These are phyloP conservation scores for Dicranocentrus wangi DNA, from an alignment of 2,888 invertebrate genomes.

Conservation along the genomic window DNA sequence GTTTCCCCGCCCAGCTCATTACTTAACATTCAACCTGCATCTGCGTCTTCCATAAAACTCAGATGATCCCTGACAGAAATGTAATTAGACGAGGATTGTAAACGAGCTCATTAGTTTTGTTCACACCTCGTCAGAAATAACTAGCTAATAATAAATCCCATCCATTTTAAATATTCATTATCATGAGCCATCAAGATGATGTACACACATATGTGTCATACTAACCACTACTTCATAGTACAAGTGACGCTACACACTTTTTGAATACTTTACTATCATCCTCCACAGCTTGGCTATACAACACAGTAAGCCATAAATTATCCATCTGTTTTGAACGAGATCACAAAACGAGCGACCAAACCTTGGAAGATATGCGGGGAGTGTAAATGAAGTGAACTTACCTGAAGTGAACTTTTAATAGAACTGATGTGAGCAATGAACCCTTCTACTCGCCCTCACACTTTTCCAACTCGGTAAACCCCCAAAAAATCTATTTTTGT, in stretches of 20 bases:
- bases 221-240: too few relatives aligned
- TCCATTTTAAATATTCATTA: slow-evolving; percentile 43
- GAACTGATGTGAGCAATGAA: slow-evolving; percentile 1
- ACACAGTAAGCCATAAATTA: slow-evolving; percentile 42
- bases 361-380: background rate
- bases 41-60: background rate
- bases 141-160: slow-evolving; percentile 62
- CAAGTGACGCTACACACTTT: background rate
- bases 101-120: slow-evolving; percentile 63
- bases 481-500: slow-evolving; percentile 39
- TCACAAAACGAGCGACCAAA: slow-evolving; percentile 19
- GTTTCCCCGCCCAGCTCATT: slow-evolving; percentile 7
- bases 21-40: background rate
- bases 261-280: too few relatives aligned
- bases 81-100: slow-evolving; percentile 58
- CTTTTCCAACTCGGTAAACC: background rate
- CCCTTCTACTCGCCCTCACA: slow-evolving; percentile 7
- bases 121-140: slow-evolving; percentile 65
- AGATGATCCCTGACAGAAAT: slow-evolving; percentile 56
- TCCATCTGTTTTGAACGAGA: slow-evolving; percentile 58
- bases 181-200: too few relatives aligned
- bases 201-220: too few relatives aligned
- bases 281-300: too few relatives aligned
- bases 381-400: background rate
- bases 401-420: slow-evolving; percentile 11